Evolutionary conservation across 2,113 vertebrate genomes (phyloP), one percentile per base, ranked within the genome.

Genomic region (Tenrec ecaudatus): DNA sequence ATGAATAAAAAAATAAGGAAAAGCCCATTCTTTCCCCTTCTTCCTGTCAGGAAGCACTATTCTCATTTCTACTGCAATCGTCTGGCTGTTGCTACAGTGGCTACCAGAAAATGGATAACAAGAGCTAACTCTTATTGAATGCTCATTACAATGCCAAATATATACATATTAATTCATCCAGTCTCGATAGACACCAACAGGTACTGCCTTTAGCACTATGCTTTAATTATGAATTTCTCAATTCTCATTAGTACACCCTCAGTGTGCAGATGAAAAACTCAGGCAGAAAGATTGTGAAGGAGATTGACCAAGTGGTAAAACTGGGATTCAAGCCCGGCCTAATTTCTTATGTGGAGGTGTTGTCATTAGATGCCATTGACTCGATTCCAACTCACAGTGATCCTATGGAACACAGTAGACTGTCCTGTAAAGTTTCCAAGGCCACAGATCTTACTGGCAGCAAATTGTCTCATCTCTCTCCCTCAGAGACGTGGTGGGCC

Each of bases 11-110:
- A 69, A 17, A 43, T 57, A 38, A 77, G 1, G 2, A 27, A 7
- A 9, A 92, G 1, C 27, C 6, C 22, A 80, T 77, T 88, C 47
- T 60, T 88, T 90, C 84, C 38, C 58, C 29, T 47, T 62, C 29
- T 47, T 58, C 3, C 27, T 62, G 23, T 93, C 84, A 93, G 31
- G 16, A 85, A 88, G 25, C 93, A n/a, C 57, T 91, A 20, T 64
- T 53, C 47, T 53, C 47, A 53, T 53, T 92, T 68, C 76, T 53
- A 85, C 31, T 71, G 3, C 3, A 73, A 36, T 53, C 81, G 31
- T 82, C 83, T 84, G 38, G 58, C 69, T 94, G 94, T 82, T 89
- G 60, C 81, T 92, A 87, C 9, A 60, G 57, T 8, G n/a, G 23
- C 78, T 86, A 66, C 36, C 58, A 77, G 38, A 88, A 76, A 78